Percentiles rank a stretch among this genome's conserved stretches.
phyloP scores from a whole-genome alignment of 2,113 vertebrate species.

The Lophius piscatorius region DNA sequence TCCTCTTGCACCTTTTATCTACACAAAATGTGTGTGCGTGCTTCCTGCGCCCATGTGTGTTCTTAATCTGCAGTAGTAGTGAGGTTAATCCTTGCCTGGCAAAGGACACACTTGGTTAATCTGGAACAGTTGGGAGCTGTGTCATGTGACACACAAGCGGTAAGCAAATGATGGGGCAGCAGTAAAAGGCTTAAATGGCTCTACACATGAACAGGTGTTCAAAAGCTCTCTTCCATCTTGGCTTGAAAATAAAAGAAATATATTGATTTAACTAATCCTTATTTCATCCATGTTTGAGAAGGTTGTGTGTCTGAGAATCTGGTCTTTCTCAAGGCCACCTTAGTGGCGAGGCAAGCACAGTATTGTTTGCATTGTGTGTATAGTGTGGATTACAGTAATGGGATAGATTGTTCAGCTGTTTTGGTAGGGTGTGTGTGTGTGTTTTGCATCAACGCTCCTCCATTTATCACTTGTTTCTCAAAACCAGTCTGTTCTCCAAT shows the following conservation, averaged over 20 bases:
- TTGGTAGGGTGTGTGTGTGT: no score
- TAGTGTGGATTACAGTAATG: no score
- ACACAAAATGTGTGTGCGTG: background rate
- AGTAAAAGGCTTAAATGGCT: conserved; percentile 23
- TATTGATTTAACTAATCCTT: no score
- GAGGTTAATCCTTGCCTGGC: conserved; percentile 66
- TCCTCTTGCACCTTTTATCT: background rate
- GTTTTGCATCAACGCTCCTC: no score
- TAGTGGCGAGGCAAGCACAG: no score
- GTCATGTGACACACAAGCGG: conserved; percentile 31
- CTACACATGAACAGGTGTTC: conserved; percentile 7
- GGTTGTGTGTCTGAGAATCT: no score
- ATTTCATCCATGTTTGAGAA: no score
- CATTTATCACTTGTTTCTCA: no score
- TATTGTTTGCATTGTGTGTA: no score
- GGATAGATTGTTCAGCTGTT: no score
- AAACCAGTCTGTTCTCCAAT: no score
- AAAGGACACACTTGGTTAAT: conserved; percentile 56
- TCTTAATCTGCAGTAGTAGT: conserved; percentile 53
- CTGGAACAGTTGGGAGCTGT: conserved; percentile 52
- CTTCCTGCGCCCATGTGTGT: conserved; percentile 1
- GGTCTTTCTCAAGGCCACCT: no score
- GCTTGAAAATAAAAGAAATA: background rate
- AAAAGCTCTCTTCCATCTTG: background rate
- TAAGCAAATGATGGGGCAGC: conserved; percentile 8